Evolutionary conservation across 1,140 invertebrate genomes (phyloP).

Genomic region (Proales similis): DNA sequence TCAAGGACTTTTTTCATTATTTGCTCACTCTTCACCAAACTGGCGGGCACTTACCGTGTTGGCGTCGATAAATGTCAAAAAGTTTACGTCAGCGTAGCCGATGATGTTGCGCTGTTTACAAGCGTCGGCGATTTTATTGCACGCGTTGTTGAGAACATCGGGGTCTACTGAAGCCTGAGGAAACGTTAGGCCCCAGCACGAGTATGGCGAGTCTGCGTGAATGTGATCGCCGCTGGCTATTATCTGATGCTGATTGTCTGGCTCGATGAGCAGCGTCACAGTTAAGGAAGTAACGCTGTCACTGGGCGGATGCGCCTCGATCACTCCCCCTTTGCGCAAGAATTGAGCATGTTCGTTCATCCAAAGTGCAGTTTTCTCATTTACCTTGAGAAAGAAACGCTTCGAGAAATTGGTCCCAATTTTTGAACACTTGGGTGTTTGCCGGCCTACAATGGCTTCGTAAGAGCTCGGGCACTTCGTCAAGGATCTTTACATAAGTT

Average conservation of each 20-base stretch:
- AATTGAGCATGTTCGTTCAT: too few species aligned
- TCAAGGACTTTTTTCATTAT: too few species aligned
- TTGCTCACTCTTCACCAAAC: too few species aligned
- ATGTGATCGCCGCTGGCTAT: slow-evolving; percentile 50
- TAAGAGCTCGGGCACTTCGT: slow-evolving; percentile 48
- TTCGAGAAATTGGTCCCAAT: slow-evolving; percentile 46
- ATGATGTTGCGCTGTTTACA: slow-evolving; percentile 49
- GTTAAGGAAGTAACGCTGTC: slow-evolving; percentile 49
- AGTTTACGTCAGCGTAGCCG: slow-evolving; percentile 49
- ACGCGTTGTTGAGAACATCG: slow-evolving; percentile 44
- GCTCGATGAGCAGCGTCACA: slow-evolving; percentile 50
- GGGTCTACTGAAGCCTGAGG: slow-evolving; percentile 52
- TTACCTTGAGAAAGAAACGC: slow-evolving; percentile 49
- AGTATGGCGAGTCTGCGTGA: slow-evolving; percentile 48
- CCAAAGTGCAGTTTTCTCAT: too few species aligned
- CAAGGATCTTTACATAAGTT: slow-evolving; percentile 50
- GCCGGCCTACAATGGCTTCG: slow-evolving; percentile 43
- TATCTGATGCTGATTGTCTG: slow-evolving; percentile 44
- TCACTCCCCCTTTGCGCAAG: slow-evolving; percentile 52
- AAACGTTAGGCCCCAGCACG: slow-evolving; percentile 50
- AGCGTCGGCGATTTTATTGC: slow-evolving; percentile 45
- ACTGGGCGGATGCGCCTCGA: slow-evolving; percentile 51
- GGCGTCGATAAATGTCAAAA: slow-evolving; percentile 52
- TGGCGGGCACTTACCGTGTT: slow-evolving; percentile 47
- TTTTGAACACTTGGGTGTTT: slow-evolving; percentile 45